Evolutionary conservation across 2,888 invertebrate genomes (phyloP), one percentile per base, ranked within the genome.

Genomic region (Brenthis ino): DNA sequence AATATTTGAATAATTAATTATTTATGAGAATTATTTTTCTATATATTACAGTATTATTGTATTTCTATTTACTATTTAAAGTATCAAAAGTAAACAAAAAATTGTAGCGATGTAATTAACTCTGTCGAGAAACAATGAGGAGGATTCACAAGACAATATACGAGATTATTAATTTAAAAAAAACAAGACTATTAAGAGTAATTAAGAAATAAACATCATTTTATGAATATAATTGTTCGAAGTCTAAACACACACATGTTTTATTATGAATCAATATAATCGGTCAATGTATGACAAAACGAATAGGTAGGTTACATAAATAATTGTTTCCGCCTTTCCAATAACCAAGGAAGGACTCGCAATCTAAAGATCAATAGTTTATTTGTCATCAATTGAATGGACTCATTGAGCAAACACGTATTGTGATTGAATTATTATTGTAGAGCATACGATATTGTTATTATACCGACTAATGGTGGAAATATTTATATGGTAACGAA

Each of bases 311-410:
- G n/a, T n/a, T n/a, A 50, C 14, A 53, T 63, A 63, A 54, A 63
- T 56, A 43, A 53, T 58, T 51, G 54, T 70, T 64, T 61, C 70
- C 64, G 67, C 65, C 64, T 50, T 67, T 63, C 60, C 64, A 28
- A n/a, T 50, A 67, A 57, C 64, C 64, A 51, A 67, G 50, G 56
- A 68, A 64, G 57, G 28, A 64, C 50, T 47, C 43, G 13, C 56
- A 63, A 53, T 57, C 60, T 54, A 60, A 56, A 56, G 53, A 64
- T 64, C 58, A 65, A 33, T 61, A 56, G 56, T 65, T 65, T 60
- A 65, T 60, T 64, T 64, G 57, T 71, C 57, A 65, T 50, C 53
- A 33, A 70, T 48, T 61, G 43, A 47, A 69, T 69, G 53, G 57
- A 64, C 50, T 69, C 67, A 65, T 61, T 64, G 47, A 57, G 48